Evolutionary conservation across 2,888 invertebrate genomes (phyloP).

Genomic region (Acronicta alni): DNA sequence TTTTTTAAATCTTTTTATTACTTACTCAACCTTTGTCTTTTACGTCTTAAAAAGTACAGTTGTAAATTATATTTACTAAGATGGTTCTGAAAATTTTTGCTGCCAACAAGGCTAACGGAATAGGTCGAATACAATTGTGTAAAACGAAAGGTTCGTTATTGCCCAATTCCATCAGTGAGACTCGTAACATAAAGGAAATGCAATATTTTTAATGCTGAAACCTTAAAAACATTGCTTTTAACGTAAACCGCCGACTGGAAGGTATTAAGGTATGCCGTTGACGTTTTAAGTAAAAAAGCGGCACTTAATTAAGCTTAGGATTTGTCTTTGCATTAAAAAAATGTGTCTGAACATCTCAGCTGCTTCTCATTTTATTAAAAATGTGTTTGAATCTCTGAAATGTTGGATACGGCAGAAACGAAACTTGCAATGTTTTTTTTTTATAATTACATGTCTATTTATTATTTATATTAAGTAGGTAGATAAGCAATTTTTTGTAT

Average conservation of each 20-base stretch:
- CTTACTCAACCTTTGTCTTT: background rate
- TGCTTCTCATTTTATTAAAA: constrained; percentile 10
- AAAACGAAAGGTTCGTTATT: constrained; percentile 42
- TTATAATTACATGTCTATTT: too few relatives aligned
- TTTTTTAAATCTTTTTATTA: background rate
- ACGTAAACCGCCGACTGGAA: constrained; percentile 39
- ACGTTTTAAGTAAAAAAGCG: constrained; percentile 52
- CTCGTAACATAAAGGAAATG: constrained; percentile 39
- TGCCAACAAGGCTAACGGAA: constrained; percentile 10
- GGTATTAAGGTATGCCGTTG: constrained; percentile 41
- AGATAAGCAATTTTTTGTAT: too few relatives aligned
- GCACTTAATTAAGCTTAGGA: constrained; percentile 47
- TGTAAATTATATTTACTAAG: background rate
- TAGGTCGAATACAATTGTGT: constrained; percentile 31
- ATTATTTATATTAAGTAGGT: too few relatives aligned
- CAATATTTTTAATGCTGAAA: constrained; percentile 46
- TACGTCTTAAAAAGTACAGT: background rate
- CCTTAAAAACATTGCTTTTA: constrained; percentile 44
- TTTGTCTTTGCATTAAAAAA: constrained; percentile 48
- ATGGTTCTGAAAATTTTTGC: background rate
- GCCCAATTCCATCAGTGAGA: constrained; percentile 42
- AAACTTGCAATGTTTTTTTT: too few relatives aligned
- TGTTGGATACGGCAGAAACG: background rate
- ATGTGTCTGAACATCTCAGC: constrained; percentile 16
- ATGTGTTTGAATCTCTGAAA: constrained; percentile 3